Evolutionary conservation across 2,113 vertebrate species (phyloP), one percentile per base, ranked within the genome.

Genomic region (Nothobranchius kuhntae): DNA sequence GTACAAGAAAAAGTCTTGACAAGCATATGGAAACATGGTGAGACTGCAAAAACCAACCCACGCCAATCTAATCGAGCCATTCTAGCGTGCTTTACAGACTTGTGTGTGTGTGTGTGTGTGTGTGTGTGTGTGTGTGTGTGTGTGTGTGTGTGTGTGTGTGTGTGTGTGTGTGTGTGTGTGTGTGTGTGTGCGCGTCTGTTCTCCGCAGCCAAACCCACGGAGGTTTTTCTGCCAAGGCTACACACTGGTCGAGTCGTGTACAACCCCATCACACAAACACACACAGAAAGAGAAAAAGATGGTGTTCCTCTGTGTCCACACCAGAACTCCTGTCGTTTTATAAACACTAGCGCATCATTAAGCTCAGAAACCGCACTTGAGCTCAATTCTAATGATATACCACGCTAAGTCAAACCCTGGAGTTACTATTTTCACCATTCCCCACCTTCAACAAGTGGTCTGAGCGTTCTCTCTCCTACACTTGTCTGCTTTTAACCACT

Each of bases 11-110:
- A 86, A 84, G 64, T 68, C 73, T 82, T 77, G 61, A 69, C 71
- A 83, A 78, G 84, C 86, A 86, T 81, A 85, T 77, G 80, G 83
- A 79, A 86, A 84, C 71, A 61, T 65, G 61, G 61, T 65, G 72
- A 69, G 76, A 71, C 85, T 73, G 13, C 74, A 73, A 75, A 82
- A 44, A 60, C 65, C 67, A 80, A 76, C 68, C 68, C 60, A 30
- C 57, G 86, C 79, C 87, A 86, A 79, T 75, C 68, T 81, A 75
- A 81, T 87, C 84, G 77, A 73, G 52, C 75, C 81, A 68, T 58
- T 78, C 71, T 59, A 65, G 55, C 59, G 9, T 73, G 71, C 83
- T 60, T 46, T 50, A 64, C 53, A 73, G 40, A 67, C 45, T 6
- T 47, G 54, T 52, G 70, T 81, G 74, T 75, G 68, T 63, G 24